Conservation (phyloP, 1,140 invertebrate species). For the Seison nebaliae region DNA sequence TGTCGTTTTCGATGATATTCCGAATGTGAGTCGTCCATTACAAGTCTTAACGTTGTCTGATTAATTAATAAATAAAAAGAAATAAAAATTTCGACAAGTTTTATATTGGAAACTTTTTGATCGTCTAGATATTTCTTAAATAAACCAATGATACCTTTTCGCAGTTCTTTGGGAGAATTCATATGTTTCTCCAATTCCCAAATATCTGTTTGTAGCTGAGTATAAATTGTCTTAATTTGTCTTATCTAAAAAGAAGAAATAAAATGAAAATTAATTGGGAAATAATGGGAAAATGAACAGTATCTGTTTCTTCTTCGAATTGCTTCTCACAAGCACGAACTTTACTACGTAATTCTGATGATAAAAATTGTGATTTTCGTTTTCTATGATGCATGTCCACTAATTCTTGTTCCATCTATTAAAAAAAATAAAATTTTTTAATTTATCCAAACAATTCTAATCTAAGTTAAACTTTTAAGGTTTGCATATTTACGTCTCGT, state of each 20-base stretch:
- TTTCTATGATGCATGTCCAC: slow-evolving; percentile 40
- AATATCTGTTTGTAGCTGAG: too few species aligned
- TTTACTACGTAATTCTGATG: slow-evolving; percentile 46
- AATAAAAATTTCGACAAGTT: neutral
- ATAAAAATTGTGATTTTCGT: slow-evolving; percentile 37
- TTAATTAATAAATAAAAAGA: neutral
- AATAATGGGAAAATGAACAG: too few species aligned
- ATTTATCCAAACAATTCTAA: neutral
- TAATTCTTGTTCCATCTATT: slow-evolving; percentile 38
- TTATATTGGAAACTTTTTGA: neutral
- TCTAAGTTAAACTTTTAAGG: slow-evolving; percentile 34
- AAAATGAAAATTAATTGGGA: too few species aligned
- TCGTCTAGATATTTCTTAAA: neutral
- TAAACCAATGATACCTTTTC: neutral
- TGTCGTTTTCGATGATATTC: slow-evolving; percentile 49
- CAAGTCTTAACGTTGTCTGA: slow-evolving; percentile 24
- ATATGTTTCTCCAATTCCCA: neutral
- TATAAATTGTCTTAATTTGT: too few species aligned
- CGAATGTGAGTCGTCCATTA: slow-evolving; percentile 39
- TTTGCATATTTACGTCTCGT: slow-evolving; percentile 46
- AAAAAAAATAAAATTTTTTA: neutral
- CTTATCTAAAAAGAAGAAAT: too few species aligned
- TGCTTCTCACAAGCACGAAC: slow-evolving; percentile 39
- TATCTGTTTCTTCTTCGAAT: slow-evolving; percentile 34
- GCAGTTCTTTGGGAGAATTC: neutral